Evolutionary conservation across 2,113 vertebrate genomes (phyloP), one percentile per base, ranked within the genome.

Genomic region (Paralichthys olivaceus): DNA sequence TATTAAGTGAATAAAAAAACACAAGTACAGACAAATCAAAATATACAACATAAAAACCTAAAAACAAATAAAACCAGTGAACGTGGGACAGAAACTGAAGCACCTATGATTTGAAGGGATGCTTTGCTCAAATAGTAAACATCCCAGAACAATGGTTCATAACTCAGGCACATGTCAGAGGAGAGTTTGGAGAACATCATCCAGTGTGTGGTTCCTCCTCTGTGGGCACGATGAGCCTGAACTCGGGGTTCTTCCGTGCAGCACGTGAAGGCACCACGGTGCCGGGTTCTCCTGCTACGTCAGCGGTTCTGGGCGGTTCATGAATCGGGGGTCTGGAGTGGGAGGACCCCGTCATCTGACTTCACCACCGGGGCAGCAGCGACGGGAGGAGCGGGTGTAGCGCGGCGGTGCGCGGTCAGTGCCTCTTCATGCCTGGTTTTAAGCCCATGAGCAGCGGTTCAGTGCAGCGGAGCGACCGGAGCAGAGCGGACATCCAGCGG

Each of bases 291-390:
- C 88, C 89, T 79, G 57, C 77, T 88, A 90, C 90, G 91, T 91
- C 89, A 87, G 47, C 65, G 86, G 55, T 77, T 61, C 80, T 83
- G 91, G 92, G 91, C 89, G 90, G 89, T 90, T 87, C 92, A 86
- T 90, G 90, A 88, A 89, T 89, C 90, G 89, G 84, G 67, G 26
- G 15, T 86, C 77, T 72, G 66, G 77, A 86, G 85, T 88, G 91
- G 91, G 87, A 92, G 89, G 92, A 77, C 62, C 62, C 81, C 70
- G 40, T 83, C 55, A 75, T 77, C 83, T 82, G 87, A 86, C 84
- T 84, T 76, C 51, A 80, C n/a, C 77, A 49, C 45, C 45, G 45
- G 84, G 75, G 71, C 84, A 72, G 80, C 60, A 22, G 61, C 22
- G 72, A 37, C 9, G 11, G 9, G 75, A 87, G 9, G 0, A 89